Evolutionary conservation across 2,113 vertebrate genomes (phyloP).

Genomic region (Sprattus sprattus): DNA sequence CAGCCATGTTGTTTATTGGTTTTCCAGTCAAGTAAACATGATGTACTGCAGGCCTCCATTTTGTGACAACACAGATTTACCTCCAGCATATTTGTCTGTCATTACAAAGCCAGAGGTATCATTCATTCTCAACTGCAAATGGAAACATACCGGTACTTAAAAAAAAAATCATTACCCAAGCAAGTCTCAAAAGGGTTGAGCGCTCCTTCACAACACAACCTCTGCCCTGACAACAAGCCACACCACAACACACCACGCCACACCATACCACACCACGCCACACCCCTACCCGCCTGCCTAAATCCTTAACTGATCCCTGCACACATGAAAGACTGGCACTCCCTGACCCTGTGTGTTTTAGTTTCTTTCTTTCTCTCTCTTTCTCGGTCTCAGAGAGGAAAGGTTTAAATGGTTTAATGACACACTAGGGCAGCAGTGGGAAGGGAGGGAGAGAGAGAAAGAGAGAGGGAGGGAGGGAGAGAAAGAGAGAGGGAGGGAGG

Average conservation of each 20-base stretch:
- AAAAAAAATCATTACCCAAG: constrained; percentile 9
- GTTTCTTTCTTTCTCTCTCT: not conserved
- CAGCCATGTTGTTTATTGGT: not conserved
- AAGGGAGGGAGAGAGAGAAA: constrained; percentile 18
- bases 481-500: not conserved
- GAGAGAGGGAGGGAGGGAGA: not conserved
- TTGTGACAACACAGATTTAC: constrained; percentile 14
- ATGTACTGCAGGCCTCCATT: not conserved
- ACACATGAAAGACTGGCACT: constrained; percentile 27
- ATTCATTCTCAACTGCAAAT: constrained; percentile 35
- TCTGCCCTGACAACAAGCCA: constrained; percentile 39
- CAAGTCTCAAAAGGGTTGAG: constrained; percentile 27
- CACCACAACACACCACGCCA: constrained; percentile 2
- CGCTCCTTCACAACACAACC: constrained; percentile 39
- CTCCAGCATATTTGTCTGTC: constrained; percentile 32
- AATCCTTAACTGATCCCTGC: constrained; percentile 21
- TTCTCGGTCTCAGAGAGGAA: not conserved
- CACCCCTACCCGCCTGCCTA: constrained; percentile 25
- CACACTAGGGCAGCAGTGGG: constrained; percentile 31
- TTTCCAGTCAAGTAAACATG: not conserved
- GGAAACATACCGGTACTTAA: constrained; percentile 24
- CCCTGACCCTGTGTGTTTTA: constrained; percentile 5
- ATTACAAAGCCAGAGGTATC: constrained; percentile 26
- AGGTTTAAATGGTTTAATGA: constrained; percentile 20
- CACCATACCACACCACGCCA: not conserved